Base-by-base conservation (phyloP, 2,113 vertebrate species). In the Sprattus sprattus region DNA sequence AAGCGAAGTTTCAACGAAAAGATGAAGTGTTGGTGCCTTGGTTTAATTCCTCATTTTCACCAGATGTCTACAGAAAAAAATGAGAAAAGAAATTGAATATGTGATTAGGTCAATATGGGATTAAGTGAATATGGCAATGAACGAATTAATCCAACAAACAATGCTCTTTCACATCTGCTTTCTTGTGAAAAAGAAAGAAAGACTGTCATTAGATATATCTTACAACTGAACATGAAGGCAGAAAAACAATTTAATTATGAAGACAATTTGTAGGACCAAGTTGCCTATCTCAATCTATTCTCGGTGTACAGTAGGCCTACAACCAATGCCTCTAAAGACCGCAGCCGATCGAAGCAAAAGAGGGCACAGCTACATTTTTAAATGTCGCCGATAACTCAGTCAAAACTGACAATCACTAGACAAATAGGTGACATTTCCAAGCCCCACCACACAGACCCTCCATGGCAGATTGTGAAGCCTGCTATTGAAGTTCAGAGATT, bases 11-110 rank as follows among this genome's bases (percentile, higher is more conserved):
- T 71, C 64, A 28, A 13, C 15, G 25, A 39, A 3, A 16, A 44
- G 25, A 39, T 39, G 71, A 32, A 1, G 71, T 44, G 71, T 39
- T 78, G 71, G 25, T 11, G 28, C 1, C n/a, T 32, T 16, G 28
- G n/a, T 89, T 94, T 92, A 94, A 82, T 94, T 94, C 91, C 54
- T 93, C 93, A 94, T 94, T 90, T 89, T 94, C 91, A 94, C 91
- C 28, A 89, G 84, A 85, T 64, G 82, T 91, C 94, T 95, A 57
- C 6, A 89, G 22, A 86, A 83, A 82, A 83, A 22, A 28, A 25
- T 39, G 1, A 39, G 39, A 49, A 39, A 49, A 20, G 89, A 87
- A 44, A 39, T 1, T 22, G n/a, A 1, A 39, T 39, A 2, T 39
- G 39, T 1, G 39, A 39, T 39, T 39, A 64, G 5, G 8, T n/a